phyloP scores from a whole-genome alignment of 2,888 invertebrate species.

The Auanema sp. region DNA sequence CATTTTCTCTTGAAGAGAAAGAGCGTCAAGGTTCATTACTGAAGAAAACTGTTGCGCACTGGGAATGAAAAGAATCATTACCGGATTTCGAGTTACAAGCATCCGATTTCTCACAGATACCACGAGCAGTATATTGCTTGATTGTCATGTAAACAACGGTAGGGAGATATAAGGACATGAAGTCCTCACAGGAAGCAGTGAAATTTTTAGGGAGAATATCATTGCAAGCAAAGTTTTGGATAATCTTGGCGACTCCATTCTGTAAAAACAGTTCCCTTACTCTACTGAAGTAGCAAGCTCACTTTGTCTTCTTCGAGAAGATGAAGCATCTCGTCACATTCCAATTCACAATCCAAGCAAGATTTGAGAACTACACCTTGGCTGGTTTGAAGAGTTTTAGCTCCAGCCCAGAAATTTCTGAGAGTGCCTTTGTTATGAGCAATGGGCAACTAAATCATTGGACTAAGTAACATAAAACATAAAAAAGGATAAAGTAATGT shows the following conservation, averaged over 20 bases:
- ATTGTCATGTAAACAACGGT: constrained; percentile 52
- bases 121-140: constrained; percentile 38
- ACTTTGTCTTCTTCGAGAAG: constrained; percentile 32
- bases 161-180: constrained; percentile 51
- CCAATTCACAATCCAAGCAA: constrained; percentile 46
- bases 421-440: background rate
- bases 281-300: background rate
- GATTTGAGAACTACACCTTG: constrained; percentile 26
- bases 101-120: constrained; percentile 29
- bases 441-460: too few species aligned
- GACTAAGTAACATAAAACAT: too few species aligned
- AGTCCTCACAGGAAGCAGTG: constrained; percentile 48
- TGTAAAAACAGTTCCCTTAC: constrained; percentile 22
- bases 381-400: constrained; percentile 13
- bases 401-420: constrained; percentile 14
- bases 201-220: constrained; percentile 42
- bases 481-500: too few species aligned
- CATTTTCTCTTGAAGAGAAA: background rate
- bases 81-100: constrained; percentile 9
- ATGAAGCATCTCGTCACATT: constrained; percentile 27
- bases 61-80: background rate
- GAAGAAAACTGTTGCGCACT: too few species aligned
- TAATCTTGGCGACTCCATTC: constrained; percentile 40
- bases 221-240: constrained; percentile 43
- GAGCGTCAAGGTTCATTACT: background rate